phyloP scores from a whole-genome alignment of 2,888 invertebrate genomes.

The Eupsilia transversa region DNA sequence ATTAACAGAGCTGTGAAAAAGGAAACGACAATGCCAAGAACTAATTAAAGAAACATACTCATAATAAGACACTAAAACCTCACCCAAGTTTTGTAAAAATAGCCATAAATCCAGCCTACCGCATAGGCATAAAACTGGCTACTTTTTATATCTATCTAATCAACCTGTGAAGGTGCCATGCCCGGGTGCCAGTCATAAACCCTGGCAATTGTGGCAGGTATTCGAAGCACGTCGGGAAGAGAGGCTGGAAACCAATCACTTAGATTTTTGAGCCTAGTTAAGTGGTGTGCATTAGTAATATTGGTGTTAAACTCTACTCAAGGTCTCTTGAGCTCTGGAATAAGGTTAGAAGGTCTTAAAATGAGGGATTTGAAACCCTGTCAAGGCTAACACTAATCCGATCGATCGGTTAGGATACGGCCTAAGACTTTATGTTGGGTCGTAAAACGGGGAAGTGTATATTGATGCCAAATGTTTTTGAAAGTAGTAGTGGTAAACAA shows the following conservation, averaged over 20 bases:
- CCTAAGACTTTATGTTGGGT: too few species aligned
- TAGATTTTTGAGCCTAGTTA: constrained; percentile 49
- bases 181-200: constrained; percentile 48
- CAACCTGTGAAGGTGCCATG: constrained; percentile 47
- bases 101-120: constrained; percentile 47
- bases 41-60: constrained; percentile 47
- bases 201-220: constrained; percentile 41
- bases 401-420: not conserved
- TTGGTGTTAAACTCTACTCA: not conserved
- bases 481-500: not conserved
- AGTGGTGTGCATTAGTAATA: constrained; percentile 42
- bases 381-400: not conserved
- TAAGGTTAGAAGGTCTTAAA: not conserved
- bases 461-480: not conserved
- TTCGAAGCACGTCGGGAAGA: constrained; percentile 58
- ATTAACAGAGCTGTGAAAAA: constrained; percentile 39
- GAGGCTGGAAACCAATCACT: constrained; percentile 59
- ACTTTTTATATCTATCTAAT: constrained; percentile 56
- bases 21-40: constrained; percentile 14
- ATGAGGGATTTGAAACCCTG: not conserved
- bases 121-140: constrained; percentile 53
- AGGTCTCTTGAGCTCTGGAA: not conserved
- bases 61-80: constrained; percentile 34
- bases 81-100: constrained; percentile 29
- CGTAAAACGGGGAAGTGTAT: not conserved